Evolutionary conservation across 2,113 vertebrate species (phyloP).

Genomic region (Caloenas nicobarica): DNA sequence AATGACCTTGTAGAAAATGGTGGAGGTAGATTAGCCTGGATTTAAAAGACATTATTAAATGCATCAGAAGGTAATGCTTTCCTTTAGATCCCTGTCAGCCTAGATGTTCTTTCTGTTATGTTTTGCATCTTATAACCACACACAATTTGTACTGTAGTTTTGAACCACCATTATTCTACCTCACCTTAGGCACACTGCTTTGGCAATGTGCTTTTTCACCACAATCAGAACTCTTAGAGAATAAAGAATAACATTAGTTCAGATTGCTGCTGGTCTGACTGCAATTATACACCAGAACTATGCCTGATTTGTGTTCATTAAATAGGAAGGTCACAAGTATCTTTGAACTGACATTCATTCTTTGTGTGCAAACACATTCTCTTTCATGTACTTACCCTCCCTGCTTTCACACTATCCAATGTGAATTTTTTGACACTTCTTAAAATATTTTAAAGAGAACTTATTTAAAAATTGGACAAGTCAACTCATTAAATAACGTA

Average conservation of each 20-base stretch:
- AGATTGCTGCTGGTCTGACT: background rate
- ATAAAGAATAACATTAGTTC: background rate
- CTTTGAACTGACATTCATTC: slow-evolving; percentile 42
- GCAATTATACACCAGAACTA: background rate
- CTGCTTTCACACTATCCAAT: background rate
- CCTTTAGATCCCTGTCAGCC: background rate
- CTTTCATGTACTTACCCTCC: slow-evolving; percentile 16
- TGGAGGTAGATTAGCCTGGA: background rate
- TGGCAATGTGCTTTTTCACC: background rate
- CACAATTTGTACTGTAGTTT: background rate
- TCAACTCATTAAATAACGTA: slow-evolving; percentile 14
- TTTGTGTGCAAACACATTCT: background rate
- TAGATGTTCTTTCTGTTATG: background rate
- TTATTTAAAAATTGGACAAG: slow-evolving; percentile 40
- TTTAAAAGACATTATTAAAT: background rate
- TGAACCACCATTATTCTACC: background rate
- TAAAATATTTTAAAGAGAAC: slow-evolving; percentile 16
- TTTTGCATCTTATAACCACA: background rate
- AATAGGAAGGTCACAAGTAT: slow-evolving; percentile 26
- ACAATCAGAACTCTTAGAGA: background rate
- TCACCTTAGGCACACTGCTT: background rate
- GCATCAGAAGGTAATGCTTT: background rate
- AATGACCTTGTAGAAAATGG: background rate
- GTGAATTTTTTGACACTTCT: background rate
- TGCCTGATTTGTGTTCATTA: background rate